Conservation (phyloP, 1,140 invertebrate species). For the Drosophila ironensis region DNA sequence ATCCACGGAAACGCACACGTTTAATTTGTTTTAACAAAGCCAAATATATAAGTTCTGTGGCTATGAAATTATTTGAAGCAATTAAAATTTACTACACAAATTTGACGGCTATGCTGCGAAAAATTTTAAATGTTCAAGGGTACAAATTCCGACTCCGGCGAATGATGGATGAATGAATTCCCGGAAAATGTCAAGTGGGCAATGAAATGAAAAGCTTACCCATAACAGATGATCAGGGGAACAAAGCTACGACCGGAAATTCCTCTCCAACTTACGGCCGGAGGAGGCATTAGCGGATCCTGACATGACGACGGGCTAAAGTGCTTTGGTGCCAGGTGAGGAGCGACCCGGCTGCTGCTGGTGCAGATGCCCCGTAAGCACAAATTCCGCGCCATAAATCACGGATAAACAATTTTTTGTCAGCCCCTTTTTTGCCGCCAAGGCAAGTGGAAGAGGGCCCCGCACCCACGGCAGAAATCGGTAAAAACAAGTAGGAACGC, state of each 20-base stretch:
- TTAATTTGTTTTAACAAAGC: background rate
- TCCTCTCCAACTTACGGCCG: conserved; percentile 11
- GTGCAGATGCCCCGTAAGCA: conserved; percentile 56
- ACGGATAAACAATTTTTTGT: conserved; percentile 63
- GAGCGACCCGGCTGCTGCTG: conserved; percentile 2
- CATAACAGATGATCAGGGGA: conserved; percentile 27
- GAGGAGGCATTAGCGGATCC: conserved; percentile 27
- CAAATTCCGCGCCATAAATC: conserved; percentile 75
- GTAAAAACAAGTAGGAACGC: no score
- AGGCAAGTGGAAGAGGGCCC: no score
- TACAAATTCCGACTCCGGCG: background rate
- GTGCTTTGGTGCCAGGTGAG: conserved; percentile 28
- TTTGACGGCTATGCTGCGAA: background rate
- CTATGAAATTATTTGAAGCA: background rate
- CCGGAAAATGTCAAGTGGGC: background rate
- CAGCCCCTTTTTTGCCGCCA: no score
- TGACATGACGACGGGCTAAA: conserved; percentile 36
- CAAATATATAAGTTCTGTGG: background rate
- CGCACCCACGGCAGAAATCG: no score
- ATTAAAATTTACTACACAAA: background rate
- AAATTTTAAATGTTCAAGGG: conserved; percentile 1
- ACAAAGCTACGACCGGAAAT: conserved; percentile 17
- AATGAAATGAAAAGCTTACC: conserved; percentile 22
- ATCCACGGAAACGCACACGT: no score
- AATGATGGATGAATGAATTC: conserved; percentile 17